Evolutionary conservation across 2,888 invertebrate genomes (phyloP).

Genomic region (Athalia rosae): DNA sequence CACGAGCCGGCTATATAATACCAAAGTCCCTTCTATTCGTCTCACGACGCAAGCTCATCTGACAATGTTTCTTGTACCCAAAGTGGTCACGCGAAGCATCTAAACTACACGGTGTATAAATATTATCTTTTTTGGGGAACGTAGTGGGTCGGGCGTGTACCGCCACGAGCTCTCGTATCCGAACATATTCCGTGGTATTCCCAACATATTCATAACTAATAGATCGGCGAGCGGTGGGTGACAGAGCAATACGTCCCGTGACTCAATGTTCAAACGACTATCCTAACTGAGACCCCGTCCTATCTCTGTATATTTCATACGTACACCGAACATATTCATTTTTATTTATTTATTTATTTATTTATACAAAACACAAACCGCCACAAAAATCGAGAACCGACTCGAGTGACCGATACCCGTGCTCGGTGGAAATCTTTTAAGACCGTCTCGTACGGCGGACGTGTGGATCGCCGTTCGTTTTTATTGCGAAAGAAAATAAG

Average conservation of each 20-base stretch:
- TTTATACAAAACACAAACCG: not conserved
- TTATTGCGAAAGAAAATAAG: conserved; percentile 12
- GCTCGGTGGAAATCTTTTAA: conserved; percentile 24
- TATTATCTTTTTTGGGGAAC: conserved; percentile 45
- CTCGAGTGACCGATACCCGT: conserved; percentile 22
- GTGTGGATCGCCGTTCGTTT: not conserved
- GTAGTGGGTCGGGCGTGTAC: conserved; percentile 66
- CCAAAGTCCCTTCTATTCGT: conserved; percentile 26
- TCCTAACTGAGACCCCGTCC: conserved; percentile 35
- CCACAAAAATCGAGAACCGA: conserved; percentile 7
- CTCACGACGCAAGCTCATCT: conserved; percentile 22
- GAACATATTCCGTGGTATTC: conserved; percentile 40
- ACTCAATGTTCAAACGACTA: conserved; percentile 64
- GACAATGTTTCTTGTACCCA: conserved; percentile 31
- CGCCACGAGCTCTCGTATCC: conserved; percentile 64
- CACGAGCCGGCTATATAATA: conserved; percentile 7
- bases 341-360: too few relatives aligned
- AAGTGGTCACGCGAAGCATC: conserved; percentile 39
- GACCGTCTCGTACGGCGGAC: conserved; percentile 31
- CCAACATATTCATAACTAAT: conserved; percentile 72
- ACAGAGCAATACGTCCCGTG: conserved; percentile 72
- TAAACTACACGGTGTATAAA: conserved; percentile 39
- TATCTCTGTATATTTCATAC: conserved; percentile 24
- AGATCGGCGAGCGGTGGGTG: conserved; percentile 70
- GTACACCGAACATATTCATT: conserved; percentile 20